phyloP scores from a whole-genome alignment of 2,113 vertebrate genomes.

The Lampris megalopsis region DNA sequence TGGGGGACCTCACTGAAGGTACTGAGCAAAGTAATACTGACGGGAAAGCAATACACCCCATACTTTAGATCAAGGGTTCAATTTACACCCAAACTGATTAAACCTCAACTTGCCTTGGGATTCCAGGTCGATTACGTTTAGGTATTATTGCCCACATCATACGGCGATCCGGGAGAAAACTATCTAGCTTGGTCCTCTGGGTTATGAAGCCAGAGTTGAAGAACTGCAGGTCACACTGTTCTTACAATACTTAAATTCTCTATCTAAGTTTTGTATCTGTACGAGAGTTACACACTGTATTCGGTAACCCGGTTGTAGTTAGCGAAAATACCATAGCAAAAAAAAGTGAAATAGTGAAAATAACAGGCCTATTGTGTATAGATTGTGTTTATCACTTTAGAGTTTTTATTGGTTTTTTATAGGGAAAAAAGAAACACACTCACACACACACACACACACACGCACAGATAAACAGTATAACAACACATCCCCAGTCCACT shows the following conservation, averaged over 20 bases:
- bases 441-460: constrained; percentile 6
- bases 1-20: constrained; percentile 69
- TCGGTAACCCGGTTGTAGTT: constrained; percentile 62
- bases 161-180: constrained; percentile 43
- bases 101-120: constrained; percentile 52
- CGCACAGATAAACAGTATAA: not conserved
- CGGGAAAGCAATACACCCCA: constrained; percentile 46
- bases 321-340: constrained; percentile 37
- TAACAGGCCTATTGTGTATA: constrained; percentile 42
- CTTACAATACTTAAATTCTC: constrained; percentile 47
- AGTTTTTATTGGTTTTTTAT: constrained; percentile 51
- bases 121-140: constrained; percentile 48
- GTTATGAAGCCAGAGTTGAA: constrained; percentile 30
- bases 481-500: not conserved
- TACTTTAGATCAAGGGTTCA: constrained; percentile 50
- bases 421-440: not conserved
- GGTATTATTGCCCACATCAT: constrained; percentile 48
- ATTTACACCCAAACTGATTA: constrained; percentile 60
- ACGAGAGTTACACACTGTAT: constrained; percentile 35
- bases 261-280: constrained; percentile 30
- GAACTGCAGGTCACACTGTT: constrained; percentile 36
- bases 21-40: constrained; percentile 54
- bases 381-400: not conserved
- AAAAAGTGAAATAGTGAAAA: no score
- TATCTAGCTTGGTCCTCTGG: constrained; percentile 26